Base-by-base conservation (phyloP, 2,888 invertebrate species). In the Ashinkailepas kermadecensis region DNA sequence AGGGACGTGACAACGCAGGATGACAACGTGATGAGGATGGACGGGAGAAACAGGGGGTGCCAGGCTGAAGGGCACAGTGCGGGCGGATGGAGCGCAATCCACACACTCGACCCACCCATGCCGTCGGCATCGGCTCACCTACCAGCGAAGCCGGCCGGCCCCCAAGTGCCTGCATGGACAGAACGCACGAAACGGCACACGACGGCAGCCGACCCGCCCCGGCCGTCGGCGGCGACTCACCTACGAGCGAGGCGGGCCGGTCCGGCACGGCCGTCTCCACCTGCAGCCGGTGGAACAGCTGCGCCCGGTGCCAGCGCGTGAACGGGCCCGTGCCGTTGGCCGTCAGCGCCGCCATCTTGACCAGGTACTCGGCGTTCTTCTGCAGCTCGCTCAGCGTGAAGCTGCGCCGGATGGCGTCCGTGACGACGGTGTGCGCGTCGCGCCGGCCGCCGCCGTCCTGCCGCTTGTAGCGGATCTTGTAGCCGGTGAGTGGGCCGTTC, bases 401-500 rank as follows among this genome's bases (percentile, higher is more conserved):
- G 80, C 93, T 91, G 23, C 94, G 90, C 82, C 93, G 91, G 87
- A 94, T 94, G 1, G 95, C 96, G 59, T 96, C 94, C 0, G 96
- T 95, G 3, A 94, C 93, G 74, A 94, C 90, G 12, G 94, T 93
- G 86, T 93, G 93, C 0, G 92, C 78, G 83, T 85, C 89, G 25
- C 81, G 62, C 13, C 83, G 81, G 13, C 84, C 84, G 12, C 82
- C 85, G 59, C 86, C 86, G 85, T 89, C 89, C 84, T 89, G 89
- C 86, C 89, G 89, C 84, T 94, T 92, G 89, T 94, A 96, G 74
- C 95, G 92, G 84, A 99, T 92, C 89, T 96, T 97, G 89, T 98
- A 99, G n/a, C 98, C 98, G 0, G 95, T 96, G 81, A 99, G 95
- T 81, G 95, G 90, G 0, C 98, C 98, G 87, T 99, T 97, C 86